Conservation (phyloP, 2,888 invertebrate species). For the Allygus modestus region DNA sequence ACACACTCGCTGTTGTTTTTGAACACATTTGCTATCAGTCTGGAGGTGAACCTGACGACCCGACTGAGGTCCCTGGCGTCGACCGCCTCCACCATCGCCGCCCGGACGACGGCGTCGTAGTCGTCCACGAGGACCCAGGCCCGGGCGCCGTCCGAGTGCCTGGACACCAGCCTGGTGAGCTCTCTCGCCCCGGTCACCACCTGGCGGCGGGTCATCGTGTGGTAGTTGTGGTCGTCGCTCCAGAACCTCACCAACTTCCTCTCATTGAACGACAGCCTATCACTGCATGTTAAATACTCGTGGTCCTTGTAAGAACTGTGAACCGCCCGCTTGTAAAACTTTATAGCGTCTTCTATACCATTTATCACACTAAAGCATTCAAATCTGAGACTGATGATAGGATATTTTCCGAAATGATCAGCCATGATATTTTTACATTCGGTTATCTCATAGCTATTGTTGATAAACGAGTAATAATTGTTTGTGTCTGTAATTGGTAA, state of each 20-base stretch:
- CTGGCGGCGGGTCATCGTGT: not conserved
- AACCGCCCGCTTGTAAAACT: slow-evolving; percentile 6
- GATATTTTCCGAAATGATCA: not conserved
- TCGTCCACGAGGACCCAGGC: slow-evolving; percentile 13
- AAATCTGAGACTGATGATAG: not conserved
- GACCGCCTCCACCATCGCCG: not conserved
- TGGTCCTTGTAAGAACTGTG: slow-evolving; percentile 9
- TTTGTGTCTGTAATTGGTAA: not conserved
- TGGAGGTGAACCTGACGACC: not conserved
- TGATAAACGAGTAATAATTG: not conserved
- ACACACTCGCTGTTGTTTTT: not conserved
- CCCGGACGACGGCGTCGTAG: slow-evolving; percentile 2
- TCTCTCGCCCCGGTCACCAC: not conserved
- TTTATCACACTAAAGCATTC: not conserved
- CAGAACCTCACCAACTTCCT: slow-evolving; percentile 19
- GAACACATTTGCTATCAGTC: not conserved
- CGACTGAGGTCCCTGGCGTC: not conserved
- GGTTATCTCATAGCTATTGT: not conserved
- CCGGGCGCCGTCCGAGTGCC: not conserved
- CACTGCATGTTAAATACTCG: not conserved
- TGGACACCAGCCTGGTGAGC: not conserved
- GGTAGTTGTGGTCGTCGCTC: slow-evolving; percentile 28
- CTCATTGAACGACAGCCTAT: not conserved
- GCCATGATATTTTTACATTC: not conserved
- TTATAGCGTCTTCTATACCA: not conserved